phyloP scores from a whole-genome alignment of 2,888 invertebrate genomes.

The Auanema freiburgensis region DNA sequence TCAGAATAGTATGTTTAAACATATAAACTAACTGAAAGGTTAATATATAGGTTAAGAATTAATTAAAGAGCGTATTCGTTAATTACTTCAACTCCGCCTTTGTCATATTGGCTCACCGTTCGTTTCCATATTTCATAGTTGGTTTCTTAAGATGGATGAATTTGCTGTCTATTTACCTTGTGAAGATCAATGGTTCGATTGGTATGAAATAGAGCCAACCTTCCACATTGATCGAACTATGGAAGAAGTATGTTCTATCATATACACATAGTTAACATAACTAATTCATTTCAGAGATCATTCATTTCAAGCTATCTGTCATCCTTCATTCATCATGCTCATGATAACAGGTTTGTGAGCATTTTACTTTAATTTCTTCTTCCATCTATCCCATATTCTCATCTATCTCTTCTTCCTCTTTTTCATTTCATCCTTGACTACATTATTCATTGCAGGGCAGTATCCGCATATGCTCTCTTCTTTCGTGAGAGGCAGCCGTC shows the following conservation, averaged over 20 bases:
- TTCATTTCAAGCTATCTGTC: background rate
- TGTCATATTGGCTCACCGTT: too few species aligned
- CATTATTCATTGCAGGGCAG: background rate
- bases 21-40: background rate
- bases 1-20: too few species aligned
- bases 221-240: background rate
- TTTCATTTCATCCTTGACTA: background rate
- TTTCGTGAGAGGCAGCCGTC: constrained; percentile 1
- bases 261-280: background rate
- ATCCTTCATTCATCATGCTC: background rate
- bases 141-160: background rate
- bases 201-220: constrained; percentile 2
- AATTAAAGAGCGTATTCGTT: background rate
- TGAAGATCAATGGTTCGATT: background rate
- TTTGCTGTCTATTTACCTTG: background rate
- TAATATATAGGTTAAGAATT: constrained; percentile 2
- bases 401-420: too few species aligned
- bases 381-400: too few species aligned
- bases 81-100: too few species aligned
- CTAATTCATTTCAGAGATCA: background rate
- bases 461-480: constrained; percentile 1
- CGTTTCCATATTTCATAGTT: too few species aligned
- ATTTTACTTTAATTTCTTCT: too few species aligned
- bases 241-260: background rate
- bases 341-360: background rate